Evolutionary conservation across 2,113 vertebrate species (phyloP).

Genomic region (Paraplagusia blochii): DNA sequence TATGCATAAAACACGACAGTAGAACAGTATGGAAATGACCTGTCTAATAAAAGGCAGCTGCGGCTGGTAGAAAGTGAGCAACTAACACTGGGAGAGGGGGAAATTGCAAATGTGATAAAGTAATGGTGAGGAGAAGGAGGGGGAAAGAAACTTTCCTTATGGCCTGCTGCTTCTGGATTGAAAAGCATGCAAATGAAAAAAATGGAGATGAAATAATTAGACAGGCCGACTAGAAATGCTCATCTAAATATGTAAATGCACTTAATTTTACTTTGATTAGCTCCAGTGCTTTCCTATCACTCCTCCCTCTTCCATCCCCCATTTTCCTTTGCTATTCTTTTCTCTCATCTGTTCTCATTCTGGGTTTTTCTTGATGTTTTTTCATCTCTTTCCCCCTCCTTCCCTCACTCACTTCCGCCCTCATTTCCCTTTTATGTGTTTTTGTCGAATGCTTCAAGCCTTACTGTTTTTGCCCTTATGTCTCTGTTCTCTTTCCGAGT

Average conservation of each 20-base stretch:
- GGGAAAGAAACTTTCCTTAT: conserved; percentile 56
- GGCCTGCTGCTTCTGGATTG: conserved; percentile 61
- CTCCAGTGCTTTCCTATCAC: conserved; percentile 69
- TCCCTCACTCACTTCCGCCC: conserved; percentile 11
- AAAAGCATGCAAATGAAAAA: conserved; percentile 62
- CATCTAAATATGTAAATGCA: conserved; percentile 82
- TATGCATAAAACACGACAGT: conserved; percentile 64
- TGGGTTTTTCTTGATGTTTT: conserved; percentile 29
- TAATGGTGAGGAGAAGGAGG: conserved; percentile 29
- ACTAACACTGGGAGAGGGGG: conserved; percentile 25
- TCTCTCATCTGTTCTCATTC: conserved; percentile 37
- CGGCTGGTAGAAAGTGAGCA: conserved; percentile 41
- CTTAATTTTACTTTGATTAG: conserved; percentile 81
- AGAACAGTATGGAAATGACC: conserved; percentile 65
- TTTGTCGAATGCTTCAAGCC: conserved; percentile 8
- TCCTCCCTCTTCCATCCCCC: conserved; percentile 32
- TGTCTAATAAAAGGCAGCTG: conserved; percentile 56
- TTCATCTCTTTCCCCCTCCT: conserved; percentile 10
- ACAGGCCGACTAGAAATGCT: conserved; percentile 74
- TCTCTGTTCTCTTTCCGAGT: conserved; percentile 25
- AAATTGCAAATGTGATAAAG: conserved; percentile 50
- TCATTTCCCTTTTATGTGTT: conserved; percentile 1
- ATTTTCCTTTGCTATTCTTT: conserved; percentile 44
- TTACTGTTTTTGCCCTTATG: conserved; percentile 10
- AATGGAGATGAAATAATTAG: conserved; percentile 81